phyloP scores from a whole-genome alignment of 1,140 invertebrate genomes.

The Leucophenga varia region DNA sequence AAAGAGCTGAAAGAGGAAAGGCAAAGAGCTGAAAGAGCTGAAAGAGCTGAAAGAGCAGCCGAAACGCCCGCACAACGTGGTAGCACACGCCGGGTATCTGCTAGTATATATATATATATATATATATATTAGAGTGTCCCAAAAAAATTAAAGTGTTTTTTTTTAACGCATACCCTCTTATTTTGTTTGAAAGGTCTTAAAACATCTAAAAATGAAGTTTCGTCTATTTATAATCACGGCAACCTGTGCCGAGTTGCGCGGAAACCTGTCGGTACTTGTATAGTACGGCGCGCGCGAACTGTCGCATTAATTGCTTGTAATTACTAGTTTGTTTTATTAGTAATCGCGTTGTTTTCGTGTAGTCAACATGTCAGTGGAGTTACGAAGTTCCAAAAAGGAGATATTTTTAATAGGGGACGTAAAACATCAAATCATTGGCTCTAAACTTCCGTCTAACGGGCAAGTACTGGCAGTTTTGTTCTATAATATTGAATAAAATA shows the following conservation, averaged over 20 bases:
- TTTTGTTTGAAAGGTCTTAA: too few relatives aligned
- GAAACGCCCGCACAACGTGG: too few relatives aligned
- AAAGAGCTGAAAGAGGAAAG: too few relatives aligned
- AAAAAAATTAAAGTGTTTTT: too few relatives aligned
- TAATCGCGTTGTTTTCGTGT: conserved; percentile 12
- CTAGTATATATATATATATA: too few relatives aligned
- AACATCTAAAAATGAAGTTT: too few relatives aligned
- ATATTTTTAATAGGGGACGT: conserved; percentile 6
- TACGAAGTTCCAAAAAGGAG: conserved; percentile 3
- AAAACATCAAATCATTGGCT: conserved; percentile 33
- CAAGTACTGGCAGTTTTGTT: conserved; percentile 37
- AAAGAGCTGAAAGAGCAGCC: too few relatives aligned
- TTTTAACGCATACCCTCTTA: too few relatives aligned
- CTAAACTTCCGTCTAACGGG: conserved; percentile 39
- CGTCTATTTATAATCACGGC: too few relatives aligned
- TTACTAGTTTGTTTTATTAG: conserved; percentile 14
- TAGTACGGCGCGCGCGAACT: not conserved
- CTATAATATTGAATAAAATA: conserved; percentile 27
- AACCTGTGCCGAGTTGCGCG: not conserved
- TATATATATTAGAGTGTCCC: too few relatives aligned
- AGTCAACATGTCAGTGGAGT: conserved; percentile 6
- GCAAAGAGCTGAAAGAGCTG: too few relatives aligned
- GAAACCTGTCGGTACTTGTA: conserved; percentile 2
- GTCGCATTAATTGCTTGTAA: not conserved
- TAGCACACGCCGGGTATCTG: too few relatives aligned